Percentiles rank a stretch among this genome's conserved stretches.
phyloP scores from a whole-genome alignment of 2,888 invertebrate species.

The Idaea aversata region DNA sequence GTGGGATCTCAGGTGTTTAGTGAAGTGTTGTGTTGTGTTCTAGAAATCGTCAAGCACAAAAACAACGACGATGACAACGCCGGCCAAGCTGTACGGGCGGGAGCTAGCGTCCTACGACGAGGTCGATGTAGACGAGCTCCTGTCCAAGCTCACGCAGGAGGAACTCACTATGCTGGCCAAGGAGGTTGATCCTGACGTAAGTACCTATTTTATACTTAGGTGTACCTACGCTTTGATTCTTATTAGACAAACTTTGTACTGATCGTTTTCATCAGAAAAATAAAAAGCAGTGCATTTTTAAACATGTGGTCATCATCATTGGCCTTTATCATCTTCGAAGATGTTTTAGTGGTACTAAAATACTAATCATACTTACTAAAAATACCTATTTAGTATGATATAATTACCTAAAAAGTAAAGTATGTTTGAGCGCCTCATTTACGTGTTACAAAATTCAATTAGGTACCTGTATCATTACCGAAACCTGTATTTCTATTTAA shows the following conservation, averaged over 20 bases:
- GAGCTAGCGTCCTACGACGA: slow-evolving; percentile 95
- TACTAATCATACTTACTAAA: no score
- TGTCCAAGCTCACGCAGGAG: slow-evolving; percentile 95
- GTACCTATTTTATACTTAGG: slow-evolving; percentile 54
- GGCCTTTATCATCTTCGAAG: no score
- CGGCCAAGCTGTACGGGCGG: slow-evolving; percentile 93
- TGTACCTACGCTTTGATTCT: slow-evolving; percentile 8
- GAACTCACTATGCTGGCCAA: slow-evolving; percentile 98
- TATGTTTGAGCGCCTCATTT: no score
- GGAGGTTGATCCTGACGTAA: slow-evolving; percentile 99
- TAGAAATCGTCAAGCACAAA: slow-evolving; percentile 95
- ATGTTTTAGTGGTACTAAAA: no score
- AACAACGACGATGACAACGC: slow-evolving; percentile 94
- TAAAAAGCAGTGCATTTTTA: neutral
- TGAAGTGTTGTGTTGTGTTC: slow-evolving; percentile 60
- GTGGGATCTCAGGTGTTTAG: slow-evolving; percentile 13
- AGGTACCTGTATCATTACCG: no score
- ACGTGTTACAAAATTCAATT: no score
- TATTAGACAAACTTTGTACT: neutral
- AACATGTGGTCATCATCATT: no score
- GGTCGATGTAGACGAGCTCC: slow-evolving; percentile 96
- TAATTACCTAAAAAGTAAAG: no score
- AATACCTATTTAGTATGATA: no score
- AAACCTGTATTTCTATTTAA: no score
- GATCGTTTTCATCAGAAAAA: neutral